Base-by-base conservation (phyloP, 2,113 vertebrate genomes). In the Regulus satrapa region DNA sequence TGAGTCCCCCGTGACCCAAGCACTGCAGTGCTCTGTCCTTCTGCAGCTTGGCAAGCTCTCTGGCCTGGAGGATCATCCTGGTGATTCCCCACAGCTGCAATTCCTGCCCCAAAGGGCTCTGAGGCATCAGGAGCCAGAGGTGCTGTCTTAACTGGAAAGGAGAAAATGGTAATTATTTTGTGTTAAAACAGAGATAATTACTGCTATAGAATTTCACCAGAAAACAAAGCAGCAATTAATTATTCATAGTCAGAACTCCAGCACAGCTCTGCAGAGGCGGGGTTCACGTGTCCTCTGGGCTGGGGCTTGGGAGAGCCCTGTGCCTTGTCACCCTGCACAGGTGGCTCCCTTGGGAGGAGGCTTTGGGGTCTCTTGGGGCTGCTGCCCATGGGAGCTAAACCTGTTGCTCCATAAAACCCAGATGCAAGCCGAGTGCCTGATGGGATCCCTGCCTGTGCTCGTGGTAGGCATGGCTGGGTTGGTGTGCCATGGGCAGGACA, bases 111-210 rank as follows among this genome's bases (percentile, higher is more conserved):
- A 5, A n/a, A 74, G 51, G 48, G 34, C 43, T 80, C n/a, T 20
- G 54, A 38, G 25, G 75, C 48, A 18, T 40, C 67, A 4, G 9
- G n/a, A 74, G 41, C 6, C 19, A 49, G 78, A 63, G 55, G 56
- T n/a, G 56, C 80, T 11, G 25, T 74, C 55, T 55, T 62, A 76
- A 75, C 63, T 71, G 79, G 49, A 61, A 49, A 90, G 67, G 63
- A 61, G 69, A 63, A 68, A 80, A 81, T 51, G 69, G 36, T 71
- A 88, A 68, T 77, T 69, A 56, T 69, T 92, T 92, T 87, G 63
- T 73, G 69, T 96, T 96, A 86, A 92, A 95, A 36, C 46, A 68
- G 64, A 74, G 58, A 82, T 93, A 96, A 97, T 80, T 67, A 21
- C 85, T 16, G 68, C 86, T 94, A 89, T 55, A 92, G 76, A 75